phyloP scores from a whole-genome alignment of 1,140 invertebrate species.

The Tetragnatha versicolor region DNA sequence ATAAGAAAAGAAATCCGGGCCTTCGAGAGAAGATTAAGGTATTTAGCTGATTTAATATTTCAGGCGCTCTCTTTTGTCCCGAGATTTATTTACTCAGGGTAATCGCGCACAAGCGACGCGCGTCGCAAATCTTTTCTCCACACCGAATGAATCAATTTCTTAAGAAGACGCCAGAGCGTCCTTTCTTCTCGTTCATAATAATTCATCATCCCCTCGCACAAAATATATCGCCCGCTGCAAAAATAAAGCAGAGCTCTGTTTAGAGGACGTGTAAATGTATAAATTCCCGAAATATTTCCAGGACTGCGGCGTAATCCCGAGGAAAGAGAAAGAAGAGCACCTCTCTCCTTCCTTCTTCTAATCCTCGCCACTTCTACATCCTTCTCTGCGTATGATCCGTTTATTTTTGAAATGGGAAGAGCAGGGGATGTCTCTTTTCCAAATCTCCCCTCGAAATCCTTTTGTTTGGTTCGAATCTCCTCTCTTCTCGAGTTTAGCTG shows the following conservation, averaged over 20 bases:
- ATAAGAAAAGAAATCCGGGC: too few species aligned
- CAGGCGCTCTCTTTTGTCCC: too few species aligned
- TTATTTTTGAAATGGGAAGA: constrained; percentile 25
- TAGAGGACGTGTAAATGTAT: constrained; percentile 10
- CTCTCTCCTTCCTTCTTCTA: neutral
- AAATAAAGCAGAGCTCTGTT: neutral
- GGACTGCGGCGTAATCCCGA: constrained; percentile 4
- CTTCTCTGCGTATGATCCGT: constrained; percentile 12
- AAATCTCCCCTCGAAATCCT: constrained; percentile 26
- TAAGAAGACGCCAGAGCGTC: too few species aligned
- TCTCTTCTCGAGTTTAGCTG: constrained; percentile 16
- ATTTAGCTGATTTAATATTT: too few species aligned
- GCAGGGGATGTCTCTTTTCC: constrained; percentile 3
- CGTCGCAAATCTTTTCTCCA: too few species aligned
- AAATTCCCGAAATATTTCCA: constrained; percentile 21
- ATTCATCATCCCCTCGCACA: too few species aligned
- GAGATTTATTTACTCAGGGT: too few species aligned
- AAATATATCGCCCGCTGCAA: constrained; percentile 17
- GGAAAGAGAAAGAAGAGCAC: constrained; percentile 20
- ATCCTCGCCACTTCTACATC: constrained; percentile 18
- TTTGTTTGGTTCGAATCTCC: neutral
- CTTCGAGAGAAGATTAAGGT: too few species aligned
- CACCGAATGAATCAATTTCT: too few species aligned
- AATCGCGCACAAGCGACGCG: too few species aligned
- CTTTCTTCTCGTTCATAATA: too few species aligned